These are phyloP conservation scores for Rhagonycha lutea DNA, from an alignment of 2,888 invertebrate genomes.

Conservation along the genomic window DNA sequence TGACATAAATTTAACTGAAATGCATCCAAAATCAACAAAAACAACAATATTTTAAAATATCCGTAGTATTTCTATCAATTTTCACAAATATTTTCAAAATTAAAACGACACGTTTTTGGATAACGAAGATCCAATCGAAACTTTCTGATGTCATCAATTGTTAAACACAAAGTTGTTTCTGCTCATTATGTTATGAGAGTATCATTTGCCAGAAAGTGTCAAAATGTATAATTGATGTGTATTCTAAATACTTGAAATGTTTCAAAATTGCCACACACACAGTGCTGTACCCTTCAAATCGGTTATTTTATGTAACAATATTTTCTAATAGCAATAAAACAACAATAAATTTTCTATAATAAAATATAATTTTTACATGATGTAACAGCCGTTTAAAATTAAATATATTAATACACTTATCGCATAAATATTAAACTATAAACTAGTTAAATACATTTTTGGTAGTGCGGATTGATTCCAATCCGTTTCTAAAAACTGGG, in stretches of 20 bases:
- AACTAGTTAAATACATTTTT: not conserved
- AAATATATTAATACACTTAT: constrained; percentile 4
- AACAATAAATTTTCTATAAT: constrained; percentile 8
- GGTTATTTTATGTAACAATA: not conserved
- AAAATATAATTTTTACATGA: constrained; percentile 25
- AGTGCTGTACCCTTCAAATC: not conserved
- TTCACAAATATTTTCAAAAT: not conserved
- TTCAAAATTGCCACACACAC: not conserved
- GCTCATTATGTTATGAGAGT: not conserved
- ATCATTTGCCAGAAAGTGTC: not conserved
- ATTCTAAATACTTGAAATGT: not conserved
- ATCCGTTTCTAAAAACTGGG: not conserved
- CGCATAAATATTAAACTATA: constrained; percentile 10
- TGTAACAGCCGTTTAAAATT: constrained; percentile 25
- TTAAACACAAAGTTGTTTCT: not conserved
- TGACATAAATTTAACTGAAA: constrained; percentile 22
- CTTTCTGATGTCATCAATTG: not conserved
- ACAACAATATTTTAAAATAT: not conserved
- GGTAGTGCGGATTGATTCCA: not conserved
- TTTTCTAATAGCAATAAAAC: not conserved
- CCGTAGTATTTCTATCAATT: not conserved
- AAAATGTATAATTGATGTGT: not conserved
- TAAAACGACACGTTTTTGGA: not conserved
- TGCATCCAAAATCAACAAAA: constrained; percentile 23
- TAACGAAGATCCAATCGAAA: not conserved